A percentile compares a stretch with the other conserved stretches of the same genome.
phyloP scores from a whole-genome alignment of 2,888 invertebrate genomes.

The Hypomecis punctinalis region DNA sequence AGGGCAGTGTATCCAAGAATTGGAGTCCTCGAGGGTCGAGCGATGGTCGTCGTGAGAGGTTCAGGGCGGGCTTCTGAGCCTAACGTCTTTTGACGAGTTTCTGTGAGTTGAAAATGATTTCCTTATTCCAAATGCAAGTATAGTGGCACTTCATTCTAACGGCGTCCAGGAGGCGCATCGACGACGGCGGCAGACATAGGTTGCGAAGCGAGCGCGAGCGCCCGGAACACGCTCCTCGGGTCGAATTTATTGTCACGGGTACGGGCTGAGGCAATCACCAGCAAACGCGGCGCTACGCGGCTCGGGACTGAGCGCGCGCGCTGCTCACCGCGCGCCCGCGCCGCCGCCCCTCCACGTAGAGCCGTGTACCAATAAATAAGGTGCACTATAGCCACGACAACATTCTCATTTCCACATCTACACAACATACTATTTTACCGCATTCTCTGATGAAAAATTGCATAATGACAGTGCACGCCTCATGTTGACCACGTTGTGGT shows the following conservation, averaged over 20 bases:
- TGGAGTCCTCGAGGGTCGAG: constrained; percentile 72
- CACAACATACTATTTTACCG: constrained; percentile 19
- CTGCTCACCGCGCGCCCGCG: constrained; percentile 45
- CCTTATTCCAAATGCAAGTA: constrained; percentile 96
- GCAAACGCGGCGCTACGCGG: constrained; percentile 72
- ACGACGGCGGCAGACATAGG: constrained; percentile 81
- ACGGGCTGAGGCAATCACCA: constrained; percentile 58
- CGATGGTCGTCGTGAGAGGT: constrained; percentile 74
- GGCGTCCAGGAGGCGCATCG: constrained; percentile 76
- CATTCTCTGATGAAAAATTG: constrained; percentile 15
- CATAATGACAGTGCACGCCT: neutral
- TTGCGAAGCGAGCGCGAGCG: constrained; percentile 77
- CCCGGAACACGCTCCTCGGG: constrained; percentile 69
- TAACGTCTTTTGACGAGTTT: constrained; percentile 97
- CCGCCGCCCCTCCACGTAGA: constrained; percentile 48
- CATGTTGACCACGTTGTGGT: constrained; percentile 12
- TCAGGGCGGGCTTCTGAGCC: constrained; percentile 65
- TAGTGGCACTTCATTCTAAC: constrained; percentile 90
- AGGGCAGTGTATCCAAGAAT: constrained; percentile 74
- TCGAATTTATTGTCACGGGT: constrained; percentile 83
- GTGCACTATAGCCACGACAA: constrained; percentile 43
- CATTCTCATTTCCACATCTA: constrained; percentile 46
- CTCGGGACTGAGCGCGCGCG: constrained; percentile 65
- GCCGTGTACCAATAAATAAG: constrained; percentile 36
- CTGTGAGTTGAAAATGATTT: constrained; percentile 96